These are phyloP conservation scores for Astropecten irregularis DNA, from an alignment of 53 echinoderm and acorn worm genomes.

Conservation along the genomic window DNA sequence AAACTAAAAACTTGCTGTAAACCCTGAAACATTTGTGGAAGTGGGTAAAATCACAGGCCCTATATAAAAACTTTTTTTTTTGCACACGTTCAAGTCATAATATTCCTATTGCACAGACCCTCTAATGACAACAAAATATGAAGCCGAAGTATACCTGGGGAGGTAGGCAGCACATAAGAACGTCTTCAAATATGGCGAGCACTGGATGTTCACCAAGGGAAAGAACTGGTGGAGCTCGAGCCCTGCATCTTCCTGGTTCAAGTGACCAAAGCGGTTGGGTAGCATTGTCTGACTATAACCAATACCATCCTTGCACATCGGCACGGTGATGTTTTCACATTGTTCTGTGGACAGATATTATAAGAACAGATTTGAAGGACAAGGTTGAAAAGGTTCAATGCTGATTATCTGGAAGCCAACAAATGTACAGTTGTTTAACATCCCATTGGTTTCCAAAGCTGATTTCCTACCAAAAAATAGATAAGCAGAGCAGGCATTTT, in stretches of 20 bases:
- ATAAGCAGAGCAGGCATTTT: background rate
- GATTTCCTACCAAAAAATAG: background rate
- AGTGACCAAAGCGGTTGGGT: conserved; percentile 1
- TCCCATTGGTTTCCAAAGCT: background rate
- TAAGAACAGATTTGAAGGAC: background rate
- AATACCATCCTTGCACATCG: conserved; percentile 11
- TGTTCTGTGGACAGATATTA: no score
- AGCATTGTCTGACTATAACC: conserved; percentile 11
- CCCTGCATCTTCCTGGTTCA: background rate
- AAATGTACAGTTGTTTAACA: background rate
- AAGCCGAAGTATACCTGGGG: conserved; percentile 67
- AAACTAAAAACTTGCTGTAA: no score
- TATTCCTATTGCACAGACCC: no score
- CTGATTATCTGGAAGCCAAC: no score
- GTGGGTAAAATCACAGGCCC: no score
- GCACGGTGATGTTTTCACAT: conserved; percentile 26
- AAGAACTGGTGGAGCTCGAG: background rate
- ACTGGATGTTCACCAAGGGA: conserved; percentile 42
- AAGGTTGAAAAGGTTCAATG: no score
- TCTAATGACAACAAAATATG: no score
- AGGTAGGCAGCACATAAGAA: conserved; percentile 57
- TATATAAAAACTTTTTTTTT: no score
- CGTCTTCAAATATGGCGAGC: conserved; percentile 55
- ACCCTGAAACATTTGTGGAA: no score
- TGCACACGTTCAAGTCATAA: no score